Conservation (phyloP, 2,797 vertebrate species). For the Allobates femoralis region DNA sequence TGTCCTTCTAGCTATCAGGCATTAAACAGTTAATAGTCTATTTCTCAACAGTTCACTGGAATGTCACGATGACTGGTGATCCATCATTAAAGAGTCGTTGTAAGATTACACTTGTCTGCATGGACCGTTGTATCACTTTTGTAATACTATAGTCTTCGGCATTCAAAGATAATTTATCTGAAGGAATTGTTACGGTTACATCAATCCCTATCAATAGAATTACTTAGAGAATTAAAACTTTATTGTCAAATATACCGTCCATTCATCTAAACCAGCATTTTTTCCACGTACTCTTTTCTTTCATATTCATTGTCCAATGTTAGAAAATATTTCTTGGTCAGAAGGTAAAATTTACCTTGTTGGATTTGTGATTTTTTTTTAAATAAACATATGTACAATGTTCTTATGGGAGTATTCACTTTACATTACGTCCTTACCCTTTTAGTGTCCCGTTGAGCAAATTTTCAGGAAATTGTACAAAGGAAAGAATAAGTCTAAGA, state of each 20-base stretch:
- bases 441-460: background rate
- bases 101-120: conserved; percentile 25
- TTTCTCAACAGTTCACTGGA: conserved; percentile 21
- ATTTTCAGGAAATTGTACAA: background rate
- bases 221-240: background rate
- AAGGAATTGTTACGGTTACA: background rate
- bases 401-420: background rate
- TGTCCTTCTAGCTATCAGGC: background rate
- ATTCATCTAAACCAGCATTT: background rate
- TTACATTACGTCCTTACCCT: background rate
- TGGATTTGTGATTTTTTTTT: too few species aligned
- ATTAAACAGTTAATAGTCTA: background rate
- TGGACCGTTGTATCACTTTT: background rate
- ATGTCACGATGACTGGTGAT: conserved; percentile 49
- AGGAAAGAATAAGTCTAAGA: background rate
- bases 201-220: background rate
- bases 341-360: background rate
- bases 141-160: conserved; percentile 7
- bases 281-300: background rate
- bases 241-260: background rate
- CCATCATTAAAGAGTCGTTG: conserved; percentile 30
- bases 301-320: background rate
- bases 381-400: background rate
- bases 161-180: conserved; percentile 14
- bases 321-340: background rate